These are phyloP conservation scores for Lepus oiostolus DNA, from an alignment of 2,797 vertebrate genomes.

Conservation along the genomic window DNA sequence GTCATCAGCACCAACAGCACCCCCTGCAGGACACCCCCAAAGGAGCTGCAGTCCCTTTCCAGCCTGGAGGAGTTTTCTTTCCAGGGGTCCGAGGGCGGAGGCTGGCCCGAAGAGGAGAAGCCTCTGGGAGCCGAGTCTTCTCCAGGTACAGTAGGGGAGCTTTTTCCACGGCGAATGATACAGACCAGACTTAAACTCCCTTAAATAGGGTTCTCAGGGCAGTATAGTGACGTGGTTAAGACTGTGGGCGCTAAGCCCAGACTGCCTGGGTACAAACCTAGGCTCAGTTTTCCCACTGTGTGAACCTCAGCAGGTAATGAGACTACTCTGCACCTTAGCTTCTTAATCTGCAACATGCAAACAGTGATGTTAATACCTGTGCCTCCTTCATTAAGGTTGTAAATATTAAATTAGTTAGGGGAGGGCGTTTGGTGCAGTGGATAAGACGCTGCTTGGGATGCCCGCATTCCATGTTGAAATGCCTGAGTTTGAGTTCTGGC, in stretches of 20 bases:
- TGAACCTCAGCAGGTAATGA: neutral
- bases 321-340: neutral
- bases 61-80: constrained; percentile 89
- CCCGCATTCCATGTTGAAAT: no score
- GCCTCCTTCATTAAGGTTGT: neutral
- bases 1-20: constrained; percentile 99
- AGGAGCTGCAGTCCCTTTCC: constrained; percentile 91
- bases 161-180: neutral
- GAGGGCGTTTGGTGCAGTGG: no score
- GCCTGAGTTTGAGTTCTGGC: no score
- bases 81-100: constrained; percentile 81
- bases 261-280: neutral
- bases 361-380: neutral
- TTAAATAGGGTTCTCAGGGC: neutral
- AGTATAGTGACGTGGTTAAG: neutral
- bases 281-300: neutral
- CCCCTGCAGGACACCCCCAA: constrained; percentile 92
- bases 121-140: constrained; percentile 30
- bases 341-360: constrained; percentile 45
- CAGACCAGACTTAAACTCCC: neutral
- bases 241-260: neutral
- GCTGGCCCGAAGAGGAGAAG: constrained; percentile 85
- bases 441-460: no score
- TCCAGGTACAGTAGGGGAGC: constrained; percentile 53
- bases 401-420: neutral